Percentiles rank a stretch among this genome's conserved stretches.
Conservation (phyloP, 2,113 vertebrate genomes). For the Ciconia boyciana region DNA sequence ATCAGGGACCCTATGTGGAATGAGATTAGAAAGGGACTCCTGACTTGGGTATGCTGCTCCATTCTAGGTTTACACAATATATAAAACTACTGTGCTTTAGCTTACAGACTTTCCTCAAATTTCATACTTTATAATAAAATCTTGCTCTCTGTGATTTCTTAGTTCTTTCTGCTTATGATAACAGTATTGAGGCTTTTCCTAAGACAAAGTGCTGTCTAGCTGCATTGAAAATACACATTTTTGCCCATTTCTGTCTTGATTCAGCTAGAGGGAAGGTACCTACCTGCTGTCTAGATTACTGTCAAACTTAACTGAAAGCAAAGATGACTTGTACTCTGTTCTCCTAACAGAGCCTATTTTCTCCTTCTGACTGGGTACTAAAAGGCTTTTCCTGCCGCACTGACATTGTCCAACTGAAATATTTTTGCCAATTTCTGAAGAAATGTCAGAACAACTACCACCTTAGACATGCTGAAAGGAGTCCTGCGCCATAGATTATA, state of each 20-base stretch:
- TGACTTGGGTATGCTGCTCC: background rate
- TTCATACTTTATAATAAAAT: background rate
- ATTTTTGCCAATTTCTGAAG: background rate
- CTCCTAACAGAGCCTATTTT: background rate
- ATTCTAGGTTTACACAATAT: background rate
- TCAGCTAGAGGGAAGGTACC: background rate
- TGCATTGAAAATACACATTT: background rate
- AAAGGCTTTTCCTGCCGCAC: background rate
- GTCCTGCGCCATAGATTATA: background rate
- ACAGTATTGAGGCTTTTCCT: background rate
- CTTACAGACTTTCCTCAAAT: background rate
- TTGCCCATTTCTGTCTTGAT: background rate
- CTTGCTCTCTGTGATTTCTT: background rate
- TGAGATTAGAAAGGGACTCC: background rate
- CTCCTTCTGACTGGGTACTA: background rate
- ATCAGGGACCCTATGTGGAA: background rate
- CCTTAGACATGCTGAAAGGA: background rate
- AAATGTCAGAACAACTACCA: background rate
- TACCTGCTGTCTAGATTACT: background rate
- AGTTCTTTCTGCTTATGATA: background rate
- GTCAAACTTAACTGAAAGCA: background rate
- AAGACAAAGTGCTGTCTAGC: background rate
- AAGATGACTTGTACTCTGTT: background rate
- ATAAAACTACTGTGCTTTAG: background rate
- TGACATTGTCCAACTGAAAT: slow-evolving; percentile 24